Evolutionary conservation across 2,888 invertebrate genomes (phyloP).

Genomic region (Zhengitettix transpicula): DNA sequence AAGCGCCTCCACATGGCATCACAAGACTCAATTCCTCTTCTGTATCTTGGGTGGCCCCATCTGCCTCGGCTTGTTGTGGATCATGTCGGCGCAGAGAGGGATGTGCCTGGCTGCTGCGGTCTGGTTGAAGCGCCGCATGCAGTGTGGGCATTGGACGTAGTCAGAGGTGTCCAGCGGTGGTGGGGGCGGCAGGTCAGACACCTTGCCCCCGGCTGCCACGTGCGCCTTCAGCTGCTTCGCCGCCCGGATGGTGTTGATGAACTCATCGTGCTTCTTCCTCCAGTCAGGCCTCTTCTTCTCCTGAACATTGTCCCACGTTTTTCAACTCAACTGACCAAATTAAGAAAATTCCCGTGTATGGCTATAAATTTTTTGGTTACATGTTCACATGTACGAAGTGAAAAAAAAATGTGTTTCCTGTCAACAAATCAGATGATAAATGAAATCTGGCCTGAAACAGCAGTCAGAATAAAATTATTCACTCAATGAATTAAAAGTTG

Average conservation of each 20-base stretch:
- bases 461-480: too few relatives aligned
- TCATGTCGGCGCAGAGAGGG: constrained; percentile 72
- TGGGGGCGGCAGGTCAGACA: constrained; percentile 77
- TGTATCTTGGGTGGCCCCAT: too few relatives aligned
- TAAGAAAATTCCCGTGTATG: too few relatives aligned
- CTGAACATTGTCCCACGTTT: not conserved
- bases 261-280: constrained; percentile 87
- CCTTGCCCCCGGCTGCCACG: constrained; percentile 66
- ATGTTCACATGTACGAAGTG: too few relatives aligned
- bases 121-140: constrained; percentile 68
- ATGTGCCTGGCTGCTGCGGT: constrained; percentile 78
- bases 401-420: too few relatives aligned
- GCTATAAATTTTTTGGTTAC: too few relatives aligned
- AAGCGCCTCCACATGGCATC: too few relatives aligned
- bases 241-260: constrained; percentile 75
- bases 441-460: too few relatives aligned
- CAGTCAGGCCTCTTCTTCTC: constrained; percentile 49
- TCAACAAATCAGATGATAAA: too few relatives aligned
- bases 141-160: constrained; percentile 81
- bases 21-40: too few relatives aligned
- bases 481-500: too few relatives aligned
- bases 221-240: constrained; percentile 73
- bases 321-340: too few relatives aligned
- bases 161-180: constrained; percentile 80
- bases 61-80: constrained; percentile 47